Conservation (phyloP, 2,888 invertebrate species). For the Andrena hattorfiana region DNA sequence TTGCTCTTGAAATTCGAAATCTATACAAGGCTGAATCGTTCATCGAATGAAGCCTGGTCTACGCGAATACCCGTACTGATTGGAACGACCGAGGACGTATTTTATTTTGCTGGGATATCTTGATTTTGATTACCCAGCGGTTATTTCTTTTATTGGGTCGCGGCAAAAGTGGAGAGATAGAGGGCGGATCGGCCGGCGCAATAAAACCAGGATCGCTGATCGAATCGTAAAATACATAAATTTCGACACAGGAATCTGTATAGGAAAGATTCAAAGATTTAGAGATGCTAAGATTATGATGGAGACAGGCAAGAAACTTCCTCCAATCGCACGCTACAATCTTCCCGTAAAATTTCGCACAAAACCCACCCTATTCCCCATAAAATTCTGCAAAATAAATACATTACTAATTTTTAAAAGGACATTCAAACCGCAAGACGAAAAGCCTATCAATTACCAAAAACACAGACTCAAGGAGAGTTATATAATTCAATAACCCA, state of each 20-base stretch:
- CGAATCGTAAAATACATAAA: conserved; percentile 18
- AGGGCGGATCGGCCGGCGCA: conserved; percentile 6
- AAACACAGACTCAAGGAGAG: background rate
- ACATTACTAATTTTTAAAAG: background rate
- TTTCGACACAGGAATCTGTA: conserved; percentile 9
- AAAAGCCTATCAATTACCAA: background rate
- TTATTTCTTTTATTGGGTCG: conserved; percentile 41
- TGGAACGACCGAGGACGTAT: conserved; percentile 56
- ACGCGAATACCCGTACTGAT: conserved; percentile 57
- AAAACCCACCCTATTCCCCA: background rate
- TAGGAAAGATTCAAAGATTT: background rate
- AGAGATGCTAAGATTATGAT: background rate
- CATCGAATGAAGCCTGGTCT: conserved; percentile 47
- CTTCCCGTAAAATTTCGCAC: background rate
- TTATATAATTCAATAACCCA: background rate
- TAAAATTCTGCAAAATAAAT: background rate
- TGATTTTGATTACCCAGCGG: conserved; percentile 67
- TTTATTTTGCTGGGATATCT: conserved; percentile 60
- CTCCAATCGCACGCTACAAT: background rate
- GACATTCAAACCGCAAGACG: too few species aligned
- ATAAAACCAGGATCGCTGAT: conserved; percentile 23
- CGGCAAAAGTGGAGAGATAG: conserved; percentile 15
- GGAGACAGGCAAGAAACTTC: background rate
- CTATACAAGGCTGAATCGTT: conserved; percentile 41
- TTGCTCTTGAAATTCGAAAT: conserved; percentile 27